phyloP scores from a whole-genome alignment of 2,797 vertebrate genomes.

The Sphenodon punctatus region DNA sequence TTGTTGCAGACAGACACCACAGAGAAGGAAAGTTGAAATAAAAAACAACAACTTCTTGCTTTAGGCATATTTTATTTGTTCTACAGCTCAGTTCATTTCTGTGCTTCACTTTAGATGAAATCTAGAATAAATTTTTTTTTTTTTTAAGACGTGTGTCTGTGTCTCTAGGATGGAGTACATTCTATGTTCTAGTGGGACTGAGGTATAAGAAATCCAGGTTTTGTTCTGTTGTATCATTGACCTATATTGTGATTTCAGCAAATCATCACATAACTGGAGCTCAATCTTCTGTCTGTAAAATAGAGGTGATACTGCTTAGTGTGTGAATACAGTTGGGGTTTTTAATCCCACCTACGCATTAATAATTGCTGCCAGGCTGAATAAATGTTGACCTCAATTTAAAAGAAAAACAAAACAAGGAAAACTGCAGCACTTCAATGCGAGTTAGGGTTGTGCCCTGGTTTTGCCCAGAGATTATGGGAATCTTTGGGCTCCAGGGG shows the following conservation, averaged over 20 bases:
- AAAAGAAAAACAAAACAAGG: not conserved
- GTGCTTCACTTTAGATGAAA: constrained; percentile 34
- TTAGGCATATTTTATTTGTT: constrained; percentile 33
- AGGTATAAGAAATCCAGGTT: not conserved
- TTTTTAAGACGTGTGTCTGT: not conserved
- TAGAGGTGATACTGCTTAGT: not conserved
- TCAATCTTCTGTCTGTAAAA: not conserved
- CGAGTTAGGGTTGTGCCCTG: too few relatives aligned
- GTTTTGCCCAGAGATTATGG: too few relatives aligned
- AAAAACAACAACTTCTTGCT: constrained; percentile 15
- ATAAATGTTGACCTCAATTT: not conserved
- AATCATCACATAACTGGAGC: not conserved
- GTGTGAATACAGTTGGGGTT: not conserved
- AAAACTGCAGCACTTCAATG: not conserved
- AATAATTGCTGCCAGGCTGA: not conserved
- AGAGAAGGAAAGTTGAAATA: constrained; percentile 2
- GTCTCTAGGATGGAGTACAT: too few relatives aligned
- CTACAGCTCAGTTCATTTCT: constrained; percentile 25
- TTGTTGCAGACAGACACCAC: constrained; percentile 48
- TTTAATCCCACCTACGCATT: not conserved
- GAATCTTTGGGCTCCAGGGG: too few relatives aligned
- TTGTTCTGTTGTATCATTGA: not conserved
- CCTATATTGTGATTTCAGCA: not conserved
- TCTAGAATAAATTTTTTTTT: not conserved
- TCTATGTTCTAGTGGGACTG: too few relatives aligned